These are phyloP conservation scores for Dryobates pubescens DNA, from an alignment of 2,797 vertebrate genomes.

Conservation along the genomic window DNA sequence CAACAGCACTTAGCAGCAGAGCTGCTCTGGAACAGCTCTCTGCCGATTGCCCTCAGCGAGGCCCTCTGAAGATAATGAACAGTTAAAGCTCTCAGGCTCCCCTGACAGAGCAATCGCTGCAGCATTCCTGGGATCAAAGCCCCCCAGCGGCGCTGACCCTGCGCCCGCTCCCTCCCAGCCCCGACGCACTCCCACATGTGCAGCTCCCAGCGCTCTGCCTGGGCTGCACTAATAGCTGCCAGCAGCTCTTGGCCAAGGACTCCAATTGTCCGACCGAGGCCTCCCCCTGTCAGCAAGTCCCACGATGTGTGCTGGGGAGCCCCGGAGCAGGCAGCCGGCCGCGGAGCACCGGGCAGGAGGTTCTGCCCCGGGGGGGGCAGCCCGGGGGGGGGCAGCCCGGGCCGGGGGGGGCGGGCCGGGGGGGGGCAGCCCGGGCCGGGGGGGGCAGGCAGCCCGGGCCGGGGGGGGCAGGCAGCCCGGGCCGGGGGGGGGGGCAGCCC, in stretches of 20 bases:
- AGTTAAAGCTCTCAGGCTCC: slow-evolving; percentile 39
- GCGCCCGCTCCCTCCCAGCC: slow-evolving; percentile 28
- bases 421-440: too few species aligned
- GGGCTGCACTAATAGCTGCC: slow-evolving; percentile 61
- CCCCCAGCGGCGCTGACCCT: slow-evolving; percentile 24
- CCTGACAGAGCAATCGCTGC: slow-evolving; percentile 18
- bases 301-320: slow-evolving; percentile 9
- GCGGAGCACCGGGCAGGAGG: too few species aligned
- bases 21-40: slow-evolving; percentile 5
- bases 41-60: neutral
- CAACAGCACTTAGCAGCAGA: neutral
- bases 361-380: too few species aligned
- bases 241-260: slow-evolving; percentile 66
- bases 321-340: too few species aligned
- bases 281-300: slow-evolving; percentile 58
- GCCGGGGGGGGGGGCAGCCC: too few species aligned
- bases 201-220: slow-evolving; percentile 33
- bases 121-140: slow-evolving; percentile 35
- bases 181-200: slow-evolving; percentile 45
- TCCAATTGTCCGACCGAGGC: slow-evolving; percentile 61
- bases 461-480: too few species aligned
- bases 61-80: slow-evolving; percentile 20
- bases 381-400: too few species aligned
- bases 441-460: too few species aligned
- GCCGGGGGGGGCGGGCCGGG: too few species aligned